Evolutionary conservation across 2,888 invertebrate species (phyloP).

Genomic region (Laspeyria flexula): DNA sequence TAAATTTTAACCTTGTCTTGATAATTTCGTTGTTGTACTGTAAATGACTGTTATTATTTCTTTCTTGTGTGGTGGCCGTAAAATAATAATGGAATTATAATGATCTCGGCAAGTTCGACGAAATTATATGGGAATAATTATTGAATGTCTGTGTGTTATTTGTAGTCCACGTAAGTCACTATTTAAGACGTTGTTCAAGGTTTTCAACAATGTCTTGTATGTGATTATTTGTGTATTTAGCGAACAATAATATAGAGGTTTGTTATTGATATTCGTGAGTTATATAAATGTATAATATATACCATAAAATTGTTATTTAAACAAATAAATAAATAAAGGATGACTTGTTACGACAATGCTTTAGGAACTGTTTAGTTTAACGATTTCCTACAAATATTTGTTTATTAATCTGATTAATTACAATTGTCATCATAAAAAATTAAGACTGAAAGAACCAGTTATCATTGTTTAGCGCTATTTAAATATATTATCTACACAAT

Average conservation of each 20-base stretch:
- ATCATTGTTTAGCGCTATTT: too few relatives aligned
- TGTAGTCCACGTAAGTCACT: background rate
- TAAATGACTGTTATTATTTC: too few relatives aligned
- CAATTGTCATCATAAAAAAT: too few relatives aligned
- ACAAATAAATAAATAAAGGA: background rate
- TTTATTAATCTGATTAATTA: too few relatives aligned
- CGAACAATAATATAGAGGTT: background rate
- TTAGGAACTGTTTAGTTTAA: background rate
- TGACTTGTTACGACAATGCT: background rate
- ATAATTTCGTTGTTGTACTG: too few relatives aligned
- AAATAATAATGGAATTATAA: too few relatives aligned
- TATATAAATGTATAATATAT: background rate
- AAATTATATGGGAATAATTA: constrained; percentile 1
- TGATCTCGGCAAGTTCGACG: too few relatives aligned
- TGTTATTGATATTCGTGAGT: background rate
- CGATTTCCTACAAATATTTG: background rate
- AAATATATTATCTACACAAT: too few relatives aligned
- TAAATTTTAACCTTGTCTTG: too few relatives aligned
- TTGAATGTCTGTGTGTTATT: background rate
- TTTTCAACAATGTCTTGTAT: background rate
- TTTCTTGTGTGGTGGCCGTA: too few relatives aligned
- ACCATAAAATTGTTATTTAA: background rate
- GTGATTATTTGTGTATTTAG: background rate
- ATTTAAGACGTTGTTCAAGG: background rate
- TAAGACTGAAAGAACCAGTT: too few relatives aligned